Conservation (phyloP, 2,113 vertebrate species). For the Dunckerocampus dactyliophorus region DNA sequence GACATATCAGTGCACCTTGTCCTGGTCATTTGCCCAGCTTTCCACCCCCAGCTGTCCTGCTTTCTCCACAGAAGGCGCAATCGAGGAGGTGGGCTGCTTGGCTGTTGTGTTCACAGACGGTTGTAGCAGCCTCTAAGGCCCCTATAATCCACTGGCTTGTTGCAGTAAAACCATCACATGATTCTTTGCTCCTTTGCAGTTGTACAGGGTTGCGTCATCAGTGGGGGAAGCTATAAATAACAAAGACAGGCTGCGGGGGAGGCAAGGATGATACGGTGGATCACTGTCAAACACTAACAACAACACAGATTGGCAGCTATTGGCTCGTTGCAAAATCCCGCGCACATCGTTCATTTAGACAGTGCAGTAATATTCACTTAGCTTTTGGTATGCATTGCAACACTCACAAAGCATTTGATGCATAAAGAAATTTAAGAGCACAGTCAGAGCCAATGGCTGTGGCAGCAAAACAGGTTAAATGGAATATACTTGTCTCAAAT, state of each 20-base stretch:
- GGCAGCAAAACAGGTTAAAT: conserved; percentile 40
- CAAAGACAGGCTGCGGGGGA: conserved; percentile 26
- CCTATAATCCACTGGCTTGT: conserved; percentile 57
- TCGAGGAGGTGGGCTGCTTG: conserved; percentile 1
- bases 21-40: too few relatives aligned
- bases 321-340: conserved; percentile 12
- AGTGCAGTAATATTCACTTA: conserved; percentile 29
- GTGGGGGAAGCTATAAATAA: conserved; percentile 61
- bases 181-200: conserved; percentile 54
- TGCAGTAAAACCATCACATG: conserved; percentile 53
- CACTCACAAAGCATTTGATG: conserved; percentile 34
- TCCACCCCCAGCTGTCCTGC: conserved; percentile 11
- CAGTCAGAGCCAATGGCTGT: conserved; percentile 33
- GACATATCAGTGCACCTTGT: too few relatives aligned
- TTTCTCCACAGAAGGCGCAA: conserved; percentile 25
- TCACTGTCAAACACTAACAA: conserved; percentile 26
- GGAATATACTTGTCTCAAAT: conserved; percentile 46
- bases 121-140: conserved; percentile 43
- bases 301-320: conserved; percentile 42
- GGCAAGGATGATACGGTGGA: conserved; percentile 10
- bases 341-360: conserved; percentile 23
- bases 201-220: conserved; percentile 48
- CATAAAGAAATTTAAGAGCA: conserved; percentile 31
- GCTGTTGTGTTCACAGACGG: conserved; percentile 42
- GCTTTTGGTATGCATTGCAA: conserved; percentile 28